A percentile compares a stretch with the other conserved stretches of the same genome.
These are phyloP conservation scores for Aphelenchoides bicaudatus DNA, from an alignment of 2,888 invertebrate species.

Conservation along the genomic window DNA sequence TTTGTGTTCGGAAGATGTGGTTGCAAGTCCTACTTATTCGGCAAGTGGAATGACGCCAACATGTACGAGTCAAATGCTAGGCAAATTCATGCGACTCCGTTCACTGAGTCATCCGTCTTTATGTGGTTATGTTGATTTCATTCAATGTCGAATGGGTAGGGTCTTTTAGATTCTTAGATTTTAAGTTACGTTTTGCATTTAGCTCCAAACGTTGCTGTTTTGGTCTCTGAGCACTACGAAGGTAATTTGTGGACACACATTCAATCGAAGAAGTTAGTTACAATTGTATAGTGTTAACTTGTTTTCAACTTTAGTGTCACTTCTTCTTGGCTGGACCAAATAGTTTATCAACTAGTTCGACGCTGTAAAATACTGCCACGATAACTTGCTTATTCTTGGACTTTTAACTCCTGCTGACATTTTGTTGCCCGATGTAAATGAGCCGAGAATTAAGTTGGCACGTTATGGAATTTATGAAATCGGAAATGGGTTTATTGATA, in stretches of 20 bases:
- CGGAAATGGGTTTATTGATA: conserved; percentile 84
- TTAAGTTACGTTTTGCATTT: conserved; percentile 9
- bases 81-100: conserved; percentile 78
- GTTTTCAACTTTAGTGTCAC: conserved; percentile 3
- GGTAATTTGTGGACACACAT: conserved; percentile 66
- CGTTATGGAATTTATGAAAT: conserved; percentile 90
- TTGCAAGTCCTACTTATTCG: not conserved
- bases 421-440: conserved; percentile 4
- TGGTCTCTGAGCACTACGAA: conserved; percentile 63
- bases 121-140: conserved; percentile 83
- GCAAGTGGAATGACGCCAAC: conserved; percentile 1
- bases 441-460: conserved; percentile 69
- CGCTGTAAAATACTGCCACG: conserved; percentile 32
- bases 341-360: conserved; percentile 4
- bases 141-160: conserved; percentile 65
- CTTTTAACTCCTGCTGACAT: conserved; percentile 21
- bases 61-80: conserved; percentile 64
- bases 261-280: conserved; percentile 13
- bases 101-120: conserved; percentile 67
- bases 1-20: not conserved
- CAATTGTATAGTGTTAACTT: not conserved
- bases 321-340: not conserved
- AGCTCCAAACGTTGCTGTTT: conserved; percentile 45
- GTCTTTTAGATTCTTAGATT: not conserved
- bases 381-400: conserved; percentile 27